phyloP scores from a whole-genome alignment of 2,113 vertebrate species.

The Pituophis catenifer region DNA sequence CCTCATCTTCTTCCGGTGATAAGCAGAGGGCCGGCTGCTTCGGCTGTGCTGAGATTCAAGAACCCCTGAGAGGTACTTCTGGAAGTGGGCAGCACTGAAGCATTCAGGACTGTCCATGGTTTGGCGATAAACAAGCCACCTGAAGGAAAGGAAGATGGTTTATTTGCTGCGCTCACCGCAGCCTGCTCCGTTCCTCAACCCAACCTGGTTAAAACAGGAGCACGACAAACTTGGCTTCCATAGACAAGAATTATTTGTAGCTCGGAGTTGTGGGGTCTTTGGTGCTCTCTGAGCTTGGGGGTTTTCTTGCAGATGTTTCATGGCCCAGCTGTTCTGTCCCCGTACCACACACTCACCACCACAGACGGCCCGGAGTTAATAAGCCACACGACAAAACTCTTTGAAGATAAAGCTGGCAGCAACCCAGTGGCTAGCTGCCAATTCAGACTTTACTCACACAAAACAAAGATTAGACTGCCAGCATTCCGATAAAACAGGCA shows the following conservation, averaged over 20 bases:
- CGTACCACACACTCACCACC: no score
- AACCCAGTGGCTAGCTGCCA: no score
- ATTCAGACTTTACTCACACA: no score
- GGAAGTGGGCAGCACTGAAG: constrained; percentile 86
- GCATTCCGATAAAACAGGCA: no score
- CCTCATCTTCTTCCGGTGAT: constrained; percentile 64
- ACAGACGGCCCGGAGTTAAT: no score
- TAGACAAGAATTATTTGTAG: background rate
- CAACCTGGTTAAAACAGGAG: background rate
- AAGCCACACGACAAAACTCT: no score
- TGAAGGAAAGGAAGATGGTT: constrained; percentile 30
- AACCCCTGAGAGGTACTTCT: constrained; percentile 80
- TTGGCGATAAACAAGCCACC: constrained; percentile 87
- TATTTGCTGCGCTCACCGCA: background rate
- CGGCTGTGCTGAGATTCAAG: constrained; percentile 75
- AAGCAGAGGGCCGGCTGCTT: constrained; percentile 46
- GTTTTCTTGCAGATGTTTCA: background rate
- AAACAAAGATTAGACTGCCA: no score
- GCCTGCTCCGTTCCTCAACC: background rate
- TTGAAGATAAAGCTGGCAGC: no score
- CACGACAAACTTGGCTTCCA: background rate
- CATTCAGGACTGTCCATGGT: constrained; percentile 76
- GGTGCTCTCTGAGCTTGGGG: background rate
- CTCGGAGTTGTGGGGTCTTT: no score
- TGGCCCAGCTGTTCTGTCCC: no score